Conservation (phyloP, 92 coral and sea anemone species). For the Palythoa caribaeorum region DNA sequence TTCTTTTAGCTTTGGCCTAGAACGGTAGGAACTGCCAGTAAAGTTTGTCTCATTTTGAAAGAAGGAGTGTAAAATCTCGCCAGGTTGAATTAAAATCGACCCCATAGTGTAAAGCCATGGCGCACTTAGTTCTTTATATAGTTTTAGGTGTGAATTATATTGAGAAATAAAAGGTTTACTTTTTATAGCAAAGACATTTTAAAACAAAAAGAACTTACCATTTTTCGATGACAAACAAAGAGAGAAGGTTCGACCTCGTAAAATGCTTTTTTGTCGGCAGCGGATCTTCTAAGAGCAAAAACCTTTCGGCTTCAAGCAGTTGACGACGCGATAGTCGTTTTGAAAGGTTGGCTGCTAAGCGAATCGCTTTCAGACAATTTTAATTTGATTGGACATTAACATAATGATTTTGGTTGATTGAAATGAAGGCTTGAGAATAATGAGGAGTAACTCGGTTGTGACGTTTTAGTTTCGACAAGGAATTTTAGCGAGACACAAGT, state of each 20-base stretch:
- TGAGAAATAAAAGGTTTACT: background rate
- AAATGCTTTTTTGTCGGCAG: background rate
- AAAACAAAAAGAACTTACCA: constrained; percentile 23
- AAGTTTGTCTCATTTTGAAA: background rate
- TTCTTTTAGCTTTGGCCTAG: background rate
- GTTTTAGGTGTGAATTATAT: background rate
- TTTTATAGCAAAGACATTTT: background rate
- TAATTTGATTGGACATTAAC: constrained; percentile 48
- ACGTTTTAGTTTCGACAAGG: background rate
- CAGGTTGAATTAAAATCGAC: background rate
- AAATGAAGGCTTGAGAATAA: constrained; percentile 3
- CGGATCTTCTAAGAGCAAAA: background rate
- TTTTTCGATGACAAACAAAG: background rate
- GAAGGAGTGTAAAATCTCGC: background rate
- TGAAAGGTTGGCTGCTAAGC: constrained; percentile 21
- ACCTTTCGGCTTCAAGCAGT: background rate
- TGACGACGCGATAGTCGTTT: background rate
- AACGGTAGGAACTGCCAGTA: background rate
- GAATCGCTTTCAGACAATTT: constrained; percentile 36
- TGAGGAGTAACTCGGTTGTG: constrained; percentile 8
- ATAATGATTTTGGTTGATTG: constrained; percentile 47
- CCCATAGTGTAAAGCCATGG: background rate
- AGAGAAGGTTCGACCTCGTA: background rate
- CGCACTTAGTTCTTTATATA: background rate
- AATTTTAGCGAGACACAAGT: background rate